These are phyloP conservation scores for Periphyllus acericola DNA, from an alignment of 2,888 invertebrate species.

Conservation along the genomic window DNA sequence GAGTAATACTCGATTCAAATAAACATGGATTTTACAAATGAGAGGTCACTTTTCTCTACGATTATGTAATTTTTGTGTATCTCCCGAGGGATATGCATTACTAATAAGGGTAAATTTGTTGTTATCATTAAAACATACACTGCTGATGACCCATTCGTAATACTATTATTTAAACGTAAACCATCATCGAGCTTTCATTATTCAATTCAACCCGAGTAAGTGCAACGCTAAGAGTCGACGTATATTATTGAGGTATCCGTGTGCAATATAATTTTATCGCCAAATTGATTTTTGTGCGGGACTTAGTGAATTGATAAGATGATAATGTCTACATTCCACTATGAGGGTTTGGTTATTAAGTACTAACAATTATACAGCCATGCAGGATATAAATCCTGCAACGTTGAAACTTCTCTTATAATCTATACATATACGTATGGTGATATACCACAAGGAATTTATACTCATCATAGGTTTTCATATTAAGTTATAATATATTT, in stretches of 20 bases:
- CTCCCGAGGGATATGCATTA: neutral
- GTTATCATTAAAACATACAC: slow-evolving; percentile 14
- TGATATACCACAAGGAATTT: too few relatives aligned
- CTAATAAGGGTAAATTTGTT: slow-evolving; percentile 8
- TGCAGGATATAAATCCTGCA: neutral
- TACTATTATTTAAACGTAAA: slow-evolving; percentile 12
- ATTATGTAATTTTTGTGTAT: slow-evolving; percentile 3
- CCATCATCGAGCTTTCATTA: neutral
- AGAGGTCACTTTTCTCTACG: neutral
- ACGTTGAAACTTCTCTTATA: neutral
- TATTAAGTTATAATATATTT: too few relatives aligned
- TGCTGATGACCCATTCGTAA: neutral
- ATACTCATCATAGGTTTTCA: too few relatives aligned
- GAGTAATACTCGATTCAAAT: slow-evolving; percentile 19
- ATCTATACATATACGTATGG: too few relatives aligned
- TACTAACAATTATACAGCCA: too few relatives aligned
- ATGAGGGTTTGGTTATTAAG: too few relatives aligned
- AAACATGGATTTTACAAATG: neutral
- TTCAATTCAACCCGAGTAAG: neutral
- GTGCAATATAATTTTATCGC: neutral
- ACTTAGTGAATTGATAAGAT: neutral
- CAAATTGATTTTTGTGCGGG: neutral
- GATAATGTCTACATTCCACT: neutral
- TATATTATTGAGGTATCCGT: neutral
- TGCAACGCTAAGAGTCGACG: neutral